Evolutionary conservation across 2,888 invertebrate species (phyloP).

Genomic region (Eledona agricola): DNA sequence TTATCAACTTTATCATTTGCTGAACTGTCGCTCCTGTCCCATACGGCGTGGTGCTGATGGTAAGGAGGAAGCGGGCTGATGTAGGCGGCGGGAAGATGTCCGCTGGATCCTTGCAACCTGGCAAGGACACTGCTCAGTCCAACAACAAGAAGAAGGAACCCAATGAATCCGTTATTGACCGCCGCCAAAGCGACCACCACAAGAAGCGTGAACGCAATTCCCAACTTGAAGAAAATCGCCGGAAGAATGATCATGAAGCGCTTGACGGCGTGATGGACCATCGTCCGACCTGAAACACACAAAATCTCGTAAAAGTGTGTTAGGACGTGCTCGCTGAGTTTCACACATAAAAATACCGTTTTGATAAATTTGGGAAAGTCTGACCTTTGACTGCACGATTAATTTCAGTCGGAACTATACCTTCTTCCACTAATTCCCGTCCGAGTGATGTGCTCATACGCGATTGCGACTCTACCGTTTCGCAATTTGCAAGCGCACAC

Average conservation of each 20-base stretch:
- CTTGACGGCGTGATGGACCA: constrained; percentile 76
- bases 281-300: constrained; percentile 64
- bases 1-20: constrained; percentile 9
- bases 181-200: constrained; percentile 76
- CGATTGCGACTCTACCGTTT: too few relatives aligned
- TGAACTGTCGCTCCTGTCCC: constrained; percentile 44
- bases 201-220: constrained; percentile 75
- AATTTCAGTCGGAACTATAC: too few relatives aligned
- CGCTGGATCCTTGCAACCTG: constrained; percentile 55
- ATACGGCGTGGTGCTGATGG: constrained; percentile 40
- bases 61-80: constrained; percentile 34
- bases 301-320: neutral
- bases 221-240: constrained; percentile 79
- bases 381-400: too few relatives aligned
- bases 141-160: constrained; percentile 65
- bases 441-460: too few relatives aligned
- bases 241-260: constrained; percentile 75
- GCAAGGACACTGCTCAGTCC: constrained; percentile 60
- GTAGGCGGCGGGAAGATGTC: constrained; percentile 39
- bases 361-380: too few relatives aligned
- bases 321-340: too few relatives aligned
- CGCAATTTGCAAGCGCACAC: too few relatives aligned
- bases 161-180: constrained; percentile 79
- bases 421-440: too few relatives aligned
- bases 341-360: too few relatives aligned